phyloP scores from a whole-genome alignment of 2,888 invertebrate species.

The Chloromyia formosa region DNA sequence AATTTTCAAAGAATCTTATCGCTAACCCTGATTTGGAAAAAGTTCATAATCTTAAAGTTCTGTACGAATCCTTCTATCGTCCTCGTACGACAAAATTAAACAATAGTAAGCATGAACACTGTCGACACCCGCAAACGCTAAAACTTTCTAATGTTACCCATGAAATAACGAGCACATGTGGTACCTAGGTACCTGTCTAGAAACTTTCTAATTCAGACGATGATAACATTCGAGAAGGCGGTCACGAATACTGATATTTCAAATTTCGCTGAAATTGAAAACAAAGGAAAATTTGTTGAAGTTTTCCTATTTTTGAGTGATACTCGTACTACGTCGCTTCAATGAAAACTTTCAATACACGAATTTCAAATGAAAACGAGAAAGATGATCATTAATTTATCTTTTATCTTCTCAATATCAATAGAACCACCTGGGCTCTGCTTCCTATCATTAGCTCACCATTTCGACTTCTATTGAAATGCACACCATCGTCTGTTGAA shows the following conservation, averaged over 20 bases:
- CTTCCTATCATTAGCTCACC: slow-evolving; percentile 3
- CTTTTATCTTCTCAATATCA: neutral
- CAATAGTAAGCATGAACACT: no score
- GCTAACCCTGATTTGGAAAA: no score
- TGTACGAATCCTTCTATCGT: no score
- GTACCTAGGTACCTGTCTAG: neutral
- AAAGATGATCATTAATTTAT: neutral
- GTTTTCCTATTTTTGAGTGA: neutral
- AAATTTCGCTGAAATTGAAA: neutral
- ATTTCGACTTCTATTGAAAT: slow-evolving; percentile 2
- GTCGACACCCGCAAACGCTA: no score
- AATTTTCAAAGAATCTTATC: no score
- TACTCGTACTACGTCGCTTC: neutral
- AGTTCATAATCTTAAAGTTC: no score
- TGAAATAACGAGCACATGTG: neutral
- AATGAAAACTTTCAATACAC: neutral
- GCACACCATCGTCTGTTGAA: neutral
- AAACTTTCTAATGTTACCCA: no score
- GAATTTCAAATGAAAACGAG: neutral
- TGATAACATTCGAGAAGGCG: neutral
- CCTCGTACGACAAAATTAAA: no score
- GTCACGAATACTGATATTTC: neutral
- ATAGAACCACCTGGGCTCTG: neutral
- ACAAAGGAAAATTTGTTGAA: neutral
- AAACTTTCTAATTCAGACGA: neutral